Conservation (phyloP, 37 sponge, comb jelly and placozoan genomes). For the Beroe forskalii region DNA sequence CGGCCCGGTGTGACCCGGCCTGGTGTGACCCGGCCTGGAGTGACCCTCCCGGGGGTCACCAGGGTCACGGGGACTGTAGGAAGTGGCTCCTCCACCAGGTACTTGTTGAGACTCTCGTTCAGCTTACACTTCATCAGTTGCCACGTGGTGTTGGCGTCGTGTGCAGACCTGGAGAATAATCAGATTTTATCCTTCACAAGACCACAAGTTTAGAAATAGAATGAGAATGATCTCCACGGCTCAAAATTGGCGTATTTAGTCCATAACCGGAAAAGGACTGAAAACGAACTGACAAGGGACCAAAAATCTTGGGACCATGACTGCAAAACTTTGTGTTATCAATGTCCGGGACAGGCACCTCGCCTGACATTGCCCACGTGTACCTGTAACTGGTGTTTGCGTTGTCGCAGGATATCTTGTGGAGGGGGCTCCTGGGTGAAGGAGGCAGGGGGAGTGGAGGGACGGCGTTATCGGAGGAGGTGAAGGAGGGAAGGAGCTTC, state of each 20-base stretch:
- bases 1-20: constrained; percentile 10
- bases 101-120: constrained; percentile 37
- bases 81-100: neutral
- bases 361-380: too few species aligned
- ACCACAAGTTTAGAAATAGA: too few species aligned
- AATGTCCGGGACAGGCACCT: too few species aligned
- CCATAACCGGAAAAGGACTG: too few species aligned
- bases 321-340: too few species aligned
- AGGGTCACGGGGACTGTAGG: neutral
- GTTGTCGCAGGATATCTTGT: neutral
- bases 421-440: neutral
- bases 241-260: too few species aligned
- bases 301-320: too few species aligned
- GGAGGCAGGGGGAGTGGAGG: neutral
- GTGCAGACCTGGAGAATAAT: neutral
- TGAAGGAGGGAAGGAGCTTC: constrained; percentile 1
- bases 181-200: too few species aligned
- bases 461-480: neutral
- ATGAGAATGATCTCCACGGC: too few species aligned
- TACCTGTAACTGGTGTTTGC: constrained; percentile 6
- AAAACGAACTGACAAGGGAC: too few species aligned
- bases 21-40: constrained; percentile 14
- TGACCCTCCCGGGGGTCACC: neutral
- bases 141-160: constrained; percentile 30
- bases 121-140: constrained; percentile 39